Evolutionary conservation across 2,888 invertebrate species (phyloP), one percentile per base, ranked within the genome.

Genomic region (Chaetoderma sp.): DNA sequence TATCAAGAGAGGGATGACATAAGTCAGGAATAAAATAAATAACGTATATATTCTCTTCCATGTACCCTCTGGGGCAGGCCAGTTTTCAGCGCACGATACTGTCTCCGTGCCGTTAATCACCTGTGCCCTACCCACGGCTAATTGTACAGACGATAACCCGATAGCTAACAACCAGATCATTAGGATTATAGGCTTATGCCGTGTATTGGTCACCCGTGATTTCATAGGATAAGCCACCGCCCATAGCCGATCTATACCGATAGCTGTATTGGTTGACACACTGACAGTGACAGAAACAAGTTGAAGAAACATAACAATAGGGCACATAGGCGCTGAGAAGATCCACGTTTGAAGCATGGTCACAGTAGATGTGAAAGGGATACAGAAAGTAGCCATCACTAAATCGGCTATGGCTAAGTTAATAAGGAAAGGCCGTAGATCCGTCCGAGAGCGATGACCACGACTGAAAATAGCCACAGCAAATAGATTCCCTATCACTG

Each of bases 331-430:
- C 2, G 83, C 83, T 21, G 86, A 84, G 78, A 89, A 89, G 36
- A 88, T 80, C 89, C 89, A 89, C 32, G 83, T 79, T 8, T 77
- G 73, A 32, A 87, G 74, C 78, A 88, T 83, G 33, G 86, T 85
- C 76, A 82, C 82, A 4, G 87, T 87, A 75, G 87, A 95, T 1
- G 94, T 93, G 81, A 95, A 95, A 2, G 96, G 96, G 70, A 96
- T 93, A 86, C 96, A 96, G 79, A 96, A 92, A 27, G 94, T 82
- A 0, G 95, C 93, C 92, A 96, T 95, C 63, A 96, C 87, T 67
- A 96, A 92, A 84, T 96, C 96, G 44, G 96, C 94, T 42, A 95
- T 89, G 0, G 96, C 95, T 72, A 96, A 88, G 77, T 89, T 89
- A 82, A 93, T 93, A 81, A 96, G 94, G 86, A 96, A 95, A 4